Base-by-base conservation (phyloP, 30 jellyfish, hydroid and myxozoan species). In the Sanderia malayensis region DNA sequence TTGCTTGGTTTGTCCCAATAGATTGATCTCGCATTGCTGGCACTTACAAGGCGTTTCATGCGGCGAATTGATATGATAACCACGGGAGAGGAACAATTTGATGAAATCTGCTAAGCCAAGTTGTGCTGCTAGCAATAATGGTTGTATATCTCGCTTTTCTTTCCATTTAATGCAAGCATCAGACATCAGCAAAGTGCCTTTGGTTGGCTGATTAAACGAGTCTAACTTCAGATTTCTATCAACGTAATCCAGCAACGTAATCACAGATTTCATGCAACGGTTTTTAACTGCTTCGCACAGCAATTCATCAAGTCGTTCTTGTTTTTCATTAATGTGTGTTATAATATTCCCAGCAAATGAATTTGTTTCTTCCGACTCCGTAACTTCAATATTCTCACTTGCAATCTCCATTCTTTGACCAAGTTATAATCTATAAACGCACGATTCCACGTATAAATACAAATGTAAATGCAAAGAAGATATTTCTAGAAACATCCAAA, bases 81-180 rank as follows among this genome's bases (percentile, higher is more conserved):
- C 94, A 65, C 81, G 79, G 44, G 89, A 57, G 37, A 82, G 31
- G 27, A 87, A 81, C 41, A 80, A 33, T 25, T 74, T 62, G 26
- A 87, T 74, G 71, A 87, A 24, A 44, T 66, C 81, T 22, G 25
- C 33, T 37, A 71, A 33, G 58, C 94, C 87, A 15, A 22, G 30
- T 41, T 87, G 90, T 1, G 94, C 96, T 18, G 96, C 91, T 1
- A 72, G 37, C 21, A 80, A 52, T 58, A 87, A 58, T 2, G 94
- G 89, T 15, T 67, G 71, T 30, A 65, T 71, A 61, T 78, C 70
- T 1, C 25, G 28, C 53, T 65, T 78, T 63, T 24, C 34, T 20
- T 44, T 65, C 89, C 89, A 78, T 15, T 53, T 52, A 2, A 60
- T 13, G 69, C 82, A 62, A 19, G 49, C 26, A 15, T 71, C 58